Base-by-base conservation (phyloP, 1,140 invertebrate genomes). In the Steinernema feltiae region DNA sequence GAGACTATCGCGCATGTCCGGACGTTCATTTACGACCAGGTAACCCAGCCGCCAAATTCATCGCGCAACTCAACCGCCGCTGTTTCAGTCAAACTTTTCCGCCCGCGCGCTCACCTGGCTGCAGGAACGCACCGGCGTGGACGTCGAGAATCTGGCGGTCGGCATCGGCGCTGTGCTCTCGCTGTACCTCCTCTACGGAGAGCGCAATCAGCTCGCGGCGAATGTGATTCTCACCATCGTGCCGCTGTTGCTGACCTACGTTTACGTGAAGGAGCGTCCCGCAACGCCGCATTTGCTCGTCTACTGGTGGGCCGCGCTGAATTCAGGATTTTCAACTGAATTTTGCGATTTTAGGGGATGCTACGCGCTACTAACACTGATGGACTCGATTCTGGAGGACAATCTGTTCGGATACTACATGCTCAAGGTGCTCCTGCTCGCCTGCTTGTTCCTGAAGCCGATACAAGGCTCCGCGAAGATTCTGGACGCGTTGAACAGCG, bases 371-470 rank as follows among this genome's bases (percentile, higher is more conserved):
- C 18, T 41, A 18, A 41, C 35, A 18, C 35, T 41, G 35, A 41
- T 41, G 35, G 35, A 41, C 18, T 41, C 35, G 35, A 41, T 18
- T 7, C 18, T 41, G 35, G 35, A 41, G 35, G 35, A 41, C 35
- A 18, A 18, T 18, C 35, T 41, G 7, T 78, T 78, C 75, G 77
- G 76, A 18, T 79, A 81, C 3, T 79, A 48, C 24, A 74, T 79
- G 27, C 70, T 79, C 74, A 79, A 79, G 32, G 35, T 30, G 1
- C 80, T 80, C 31, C 78, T 74, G 7, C 76, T 80, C 32, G 48
- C 78, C 1, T 73, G 78, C n/a, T 17, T 79, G 21, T 75, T 32
- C 1, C n/a, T 73, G 24, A 31, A 48, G 21, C 78, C 78, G 30
- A 73, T 79, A 15, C 32, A 30, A 7, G 78, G 78, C 12, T 35